Conservation (phyloP, 2,797 vertebrate genomes). For the Sarcophilus harrisii region DNA sequence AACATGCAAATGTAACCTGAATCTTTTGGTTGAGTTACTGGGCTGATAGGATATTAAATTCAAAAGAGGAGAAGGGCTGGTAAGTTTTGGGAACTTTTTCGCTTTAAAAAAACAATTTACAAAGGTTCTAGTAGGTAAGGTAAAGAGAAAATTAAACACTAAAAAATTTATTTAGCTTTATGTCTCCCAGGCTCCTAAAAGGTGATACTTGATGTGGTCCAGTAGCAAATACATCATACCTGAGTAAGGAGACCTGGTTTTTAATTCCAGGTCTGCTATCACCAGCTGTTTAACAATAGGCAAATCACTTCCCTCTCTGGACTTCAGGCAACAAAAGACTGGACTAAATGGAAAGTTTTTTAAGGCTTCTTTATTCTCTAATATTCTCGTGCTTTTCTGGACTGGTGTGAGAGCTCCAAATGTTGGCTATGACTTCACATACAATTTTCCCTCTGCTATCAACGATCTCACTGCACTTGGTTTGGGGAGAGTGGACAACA, state of each 20-base stretch:
- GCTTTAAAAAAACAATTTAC: not conserved
- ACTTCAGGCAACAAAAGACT: not conserved
- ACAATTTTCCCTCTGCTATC: not conserved
- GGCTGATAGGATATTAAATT: not conserved
- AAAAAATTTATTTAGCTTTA: not conserved
- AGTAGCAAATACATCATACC: not conserved
- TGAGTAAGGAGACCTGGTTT: not conserved
- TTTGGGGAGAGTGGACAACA: not conserved
- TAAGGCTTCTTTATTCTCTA: not conserved
- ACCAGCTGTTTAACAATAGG: not conserved
- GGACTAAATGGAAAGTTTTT: not conserved
- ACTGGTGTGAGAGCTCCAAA: not conserved
- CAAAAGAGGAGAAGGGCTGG: not conserved
- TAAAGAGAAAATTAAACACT: not conserved
- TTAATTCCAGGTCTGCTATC: not conserved
- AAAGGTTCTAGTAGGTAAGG: not conserved
- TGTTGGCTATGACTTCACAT: not conserved
- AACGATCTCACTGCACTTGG: not conserved
- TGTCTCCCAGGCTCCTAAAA: not conserved
- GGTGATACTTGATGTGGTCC: not conserved
- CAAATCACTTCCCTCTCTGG: not conserved
- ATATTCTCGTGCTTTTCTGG: not conserved
- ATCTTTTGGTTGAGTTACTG: not conserved
- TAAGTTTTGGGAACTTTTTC: not conserved
- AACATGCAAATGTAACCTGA: not conserved